Evolutionary conservation across 2,888 invertebrate genomes (phyloP), one percentile per base, ranked within the genome.

Genomic region (Andricus curvator): DNA sequence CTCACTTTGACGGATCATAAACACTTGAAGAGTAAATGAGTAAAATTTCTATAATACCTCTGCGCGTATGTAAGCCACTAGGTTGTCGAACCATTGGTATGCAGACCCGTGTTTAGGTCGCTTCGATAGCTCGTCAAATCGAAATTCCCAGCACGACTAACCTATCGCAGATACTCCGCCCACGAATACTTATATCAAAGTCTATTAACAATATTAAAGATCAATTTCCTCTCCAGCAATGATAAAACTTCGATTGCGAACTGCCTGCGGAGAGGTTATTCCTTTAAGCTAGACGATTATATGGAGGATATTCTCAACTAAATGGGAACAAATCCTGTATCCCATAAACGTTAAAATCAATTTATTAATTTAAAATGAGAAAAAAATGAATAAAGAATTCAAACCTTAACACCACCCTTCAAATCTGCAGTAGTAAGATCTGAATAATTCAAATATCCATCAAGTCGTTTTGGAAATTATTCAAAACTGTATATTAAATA

Each of bases 91-190:
- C 82, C 83, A 89, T 89, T 88, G 84, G 88, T 89, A 90, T 90
- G 88, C 89, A 86, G 82, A 81, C 79, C 82, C 66, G 83, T 83
- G 86, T 5, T 86, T 83, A 84, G 82, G 85, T 81, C 85, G 84
- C 85, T 85, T 84, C 84, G 85, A 86, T 84, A 83, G 84, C 84
- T 82, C 79, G 81, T 83, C 80, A 80, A 83, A 88, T 90, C 86
- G 85, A 83, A 82, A 91, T 90, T 90, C 89, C 77, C 82, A 83
- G 83, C 90, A 89, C 90, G 90, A 87, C 87, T 88, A 60, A 85
- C 77, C 83, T 85, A 85, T 87, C 87, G 84, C 82, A 84, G 83
- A 86, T 83, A 82, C 82, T 85, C 78, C 85, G 83, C 85, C 80
- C 84, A 85, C 85, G 85, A 88, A 88, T 86, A 86, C 88, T 88